Evolutionary conservation across 2,797 vertebrate species (phyloP).

Genomic region (Nannoperca obscura): DNA sequence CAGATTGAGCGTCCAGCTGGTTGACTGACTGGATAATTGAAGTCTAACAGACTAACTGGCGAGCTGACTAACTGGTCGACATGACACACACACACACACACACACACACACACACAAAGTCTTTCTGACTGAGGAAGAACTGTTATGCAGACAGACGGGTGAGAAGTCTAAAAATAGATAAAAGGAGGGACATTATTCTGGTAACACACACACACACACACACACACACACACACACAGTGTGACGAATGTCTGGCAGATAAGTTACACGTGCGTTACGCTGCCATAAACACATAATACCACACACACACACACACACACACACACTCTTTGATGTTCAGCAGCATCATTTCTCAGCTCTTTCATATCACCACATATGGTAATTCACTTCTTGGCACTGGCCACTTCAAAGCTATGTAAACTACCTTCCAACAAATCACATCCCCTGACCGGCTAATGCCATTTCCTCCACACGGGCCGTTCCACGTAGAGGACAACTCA

Average conservation of each 20-base stretch:
- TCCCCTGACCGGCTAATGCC: conserved; percentile 45
- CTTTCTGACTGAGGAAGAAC: conserved; percentile 42
- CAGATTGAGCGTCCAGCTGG: conserved; percentile 33
- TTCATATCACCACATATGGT: conserved; percentile 79
- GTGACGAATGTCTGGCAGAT: conserved; percentile 73
- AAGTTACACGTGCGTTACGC: conserved; percentile 60
- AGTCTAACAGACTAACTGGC: conserved; percentile 38
- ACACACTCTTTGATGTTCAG: conserved; percentile 69
- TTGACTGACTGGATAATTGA: conserved; percentile 44
- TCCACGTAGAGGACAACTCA: conserved; percentile 20
- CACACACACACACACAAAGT: conserved; percentile 22
- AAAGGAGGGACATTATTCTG: conserved; percentile 72
- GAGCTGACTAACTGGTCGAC: conserved; percentile 42
- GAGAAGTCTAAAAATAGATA: conserved; percentile 81
- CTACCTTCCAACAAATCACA: conserved; percentile 52
- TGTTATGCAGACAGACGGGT: conserved; percentile 63
- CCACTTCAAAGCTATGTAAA: conserved; percentile 76
- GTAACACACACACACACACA: conserved; percentile 53
- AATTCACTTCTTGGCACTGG: conserved; percentile 70
- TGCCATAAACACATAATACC: conserved; percentile 54
- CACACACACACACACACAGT: conserved; percentile 48
- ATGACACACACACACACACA: conserved; percentile 9
- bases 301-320: conserved; percentile 32
- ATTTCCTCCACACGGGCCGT: conserved; percentile 54
- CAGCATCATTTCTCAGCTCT: conserved; percentile 61